A percentile compares a stretch with the other conserved stretches of the same genome.
Conservation (phyloP, 1,140 invertebrate genomes). For the Drosophila kepulauana region DNA sequence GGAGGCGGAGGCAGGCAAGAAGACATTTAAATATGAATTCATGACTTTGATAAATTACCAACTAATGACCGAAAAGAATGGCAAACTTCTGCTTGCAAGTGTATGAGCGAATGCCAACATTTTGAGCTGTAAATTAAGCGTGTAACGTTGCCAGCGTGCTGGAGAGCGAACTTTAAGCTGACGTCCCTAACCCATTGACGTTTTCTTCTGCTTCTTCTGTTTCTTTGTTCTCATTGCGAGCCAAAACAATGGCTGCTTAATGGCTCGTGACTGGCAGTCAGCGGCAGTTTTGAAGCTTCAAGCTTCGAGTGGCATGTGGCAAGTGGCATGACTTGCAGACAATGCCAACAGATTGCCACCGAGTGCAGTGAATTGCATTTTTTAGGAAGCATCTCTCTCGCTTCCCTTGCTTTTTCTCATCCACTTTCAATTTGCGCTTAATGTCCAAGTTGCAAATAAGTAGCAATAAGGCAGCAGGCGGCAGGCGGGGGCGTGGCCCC, state of each 20-base stretch:
- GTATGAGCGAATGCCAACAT: constrained; percentile 64
- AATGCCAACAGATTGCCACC: constrained; percentile 34
- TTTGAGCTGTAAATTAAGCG: constrained; percentile 41
- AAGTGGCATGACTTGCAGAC: neutral
- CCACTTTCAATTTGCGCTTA: constrained; percentile 53
- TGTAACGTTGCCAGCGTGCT: neutral
- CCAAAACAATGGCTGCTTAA: constrained; percentile 74
- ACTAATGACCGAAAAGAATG: constrained; percentile 78
- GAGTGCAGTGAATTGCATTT: constrained; percentile 52
- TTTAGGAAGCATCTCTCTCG: neutral
- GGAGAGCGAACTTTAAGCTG: neutral
- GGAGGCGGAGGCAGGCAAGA: neutral
- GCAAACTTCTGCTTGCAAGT: constrained; percentile 75
- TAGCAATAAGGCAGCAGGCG: neutral
- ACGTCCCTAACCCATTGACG: neutral
- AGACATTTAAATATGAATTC: constrained; percentile 60
- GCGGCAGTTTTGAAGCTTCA: constrained; percentile 16
- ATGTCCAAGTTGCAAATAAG: constrained; percentile 50
- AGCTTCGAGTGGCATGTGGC: constrained; percentile 1
- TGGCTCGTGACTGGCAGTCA: constrained; percentile 61
- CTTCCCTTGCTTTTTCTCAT: neutral
- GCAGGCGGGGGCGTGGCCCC: neutral
- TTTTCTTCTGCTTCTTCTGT: constrained; percentile 7
- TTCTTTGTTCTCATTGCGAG: neutral
- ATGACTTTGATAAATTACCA: constrained; percentile 82